Base-by-base conservation (phyloP, 1,140 invertebrate genomes). In the Telenomus remus region DNA sequence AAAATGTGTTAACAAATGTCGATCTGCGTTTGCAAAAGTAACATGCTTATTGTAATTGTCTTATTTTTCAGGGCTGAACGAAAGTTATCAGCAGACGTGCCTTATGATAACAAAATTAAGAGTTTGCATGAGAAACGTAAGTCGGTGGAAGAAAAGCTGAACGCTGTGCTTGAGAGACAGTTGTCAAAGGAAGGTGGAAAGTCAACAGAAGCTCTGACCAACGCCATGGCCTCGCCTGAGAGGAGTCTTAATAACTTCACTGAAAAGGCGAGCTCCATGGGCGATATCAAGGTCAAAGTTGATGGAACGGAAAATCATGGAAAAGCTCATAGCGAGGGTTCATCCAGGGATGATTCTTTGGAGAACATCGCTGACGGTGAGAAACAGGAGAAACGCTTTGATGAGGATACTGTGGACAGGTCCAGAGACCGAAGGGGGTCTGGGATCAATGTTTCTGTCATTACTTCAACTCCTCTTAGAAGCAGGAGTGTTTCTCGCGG, bases 91-190 rank as follows among this genome's bases (percentile, higher is more conserved):
- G 70, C 64, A 11, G 76, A 44, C 49, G 37, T 39, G 37, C 63
- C 7, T 16, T 55, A 6, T 27, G 19, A 27, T 27, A 77, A 81
- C 37, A 79, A 59, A 46, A 76, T 63, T 0, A 84, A 84, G 11
- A 86, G 78, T 50, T 72, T 88, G 12, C 82, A 88, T 6, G 80
- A 85, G 10, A 89, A 87, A 34, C 83, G 86, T 6, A 85, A 82
- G 63, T 86, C 86, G 0, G 84, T 89, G 0, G 87, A 88, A 54
- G 85, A 87, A 0, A 87, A 87, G 59, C 47, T 89, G 0, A 89
- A 86, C n/a, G 86, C 86, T 4, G 83, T 89, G 6, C 78, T 89
- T 4, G 87, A 87, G 37, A 88, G 84, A 48, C 83, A 85, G 47
- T 76, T 87, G 15, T 84, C 81, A 0, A 84, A 85, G 57, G 85